Evolutionary conservation across 1,140 invertebrate species (phyloP), one percentile per base, ranked within the genome.

Genomic region (Drosophila triauraria): DNA sequence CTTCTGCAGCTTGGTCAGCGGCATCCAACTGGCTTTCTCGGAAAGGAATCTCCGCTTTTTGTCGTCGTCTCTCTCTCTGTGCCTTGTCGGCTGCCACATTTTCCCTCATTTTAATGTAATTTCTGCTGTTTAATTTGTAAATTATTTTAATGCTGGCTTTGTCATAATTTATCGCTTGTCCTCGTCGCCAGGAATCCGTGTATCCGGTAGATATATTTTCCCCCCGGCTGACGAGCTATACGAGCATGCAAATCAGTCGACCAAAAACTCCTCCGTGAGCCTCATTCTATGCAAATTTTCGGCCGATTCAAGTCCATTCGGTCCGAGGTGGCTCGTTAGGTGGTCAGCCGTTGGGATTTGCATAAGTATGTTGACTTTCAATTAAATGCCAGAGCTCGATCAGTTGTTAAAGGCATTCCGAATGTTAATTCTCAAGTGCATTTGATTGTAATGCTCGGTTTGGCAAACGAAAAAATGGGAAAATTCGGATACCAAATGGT

Each of bases 381-480:
- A 85, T 88, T 90, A 90, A 90, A 88, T 88, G 78, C 84, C 85
- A 88, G 62, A 67, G 75, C 77, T 50, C 38, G 70, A 62, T 40
- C 83, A 87, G 76, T 87, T 87, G 84, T 87, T 87, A 80, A 75
- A 80, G 58, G 84, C 86, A 90, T 90, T 85, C 86, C 85, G 70
- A 91, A 90, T 90, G 85, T 90, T 82, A 85, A 90, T 90, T 90
- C 85, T 85, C 85, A 88, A 88, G 84, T 88, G 85, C 80, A 88
- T 88, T 88, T 78, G 60, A 60, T 64, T 58, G 56, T 32, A 78
- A 70, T 42, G 57, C 40, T 20, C 32, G 51, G 51, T 38, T n/a
- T 20, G 42, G 30, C 38, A 51, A 67, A 47, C 12, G 42, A 32
- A 75, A 75, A 20, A 65, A 46, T 27, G 13, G 3, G 20, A 1